phyloP scores from a whole-genome alignment of 2,113 vertebrate species.

The Nerophis ophidion region DNA sequence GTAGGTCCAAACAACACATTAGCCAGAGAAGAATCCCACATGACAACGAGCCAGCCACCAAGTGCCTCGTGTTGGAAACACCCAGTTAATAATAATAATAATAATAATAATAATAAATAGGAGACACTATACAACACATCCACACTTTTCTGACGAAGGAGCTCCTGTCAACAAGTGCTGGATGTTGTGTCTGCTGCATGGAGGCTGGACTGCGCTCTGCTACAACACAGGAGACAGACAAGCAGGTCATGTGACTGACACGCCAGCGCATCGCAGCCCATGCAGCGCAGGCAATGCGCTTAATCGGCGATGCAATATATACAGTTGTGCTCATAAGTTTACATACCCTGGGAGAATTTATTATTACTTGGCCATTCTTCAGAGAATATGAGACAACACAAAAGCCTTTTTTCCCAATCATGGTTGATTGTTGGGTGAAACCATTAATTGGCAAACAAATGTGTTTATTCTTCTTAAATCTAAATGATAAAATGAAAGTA shows the following conservation, averaged over 20 bases:
- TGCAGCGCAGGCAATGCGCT: not conserved
- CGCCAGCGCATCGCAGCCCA: conserved; percentile 3
- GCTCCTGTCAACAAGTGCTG: conserved; percentile 76
- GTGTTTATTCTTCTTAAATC: no score
- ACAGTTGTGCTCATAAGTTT: no score
- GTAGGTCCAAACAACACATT: conserved; percentile 46
- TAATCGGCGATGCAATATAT: not conserved
- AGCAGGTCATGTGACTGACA: conserved; percentile 63
- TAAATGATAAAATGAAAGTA: no score
- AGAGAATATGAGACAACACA: no score
- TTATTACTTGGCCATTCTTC: no score
- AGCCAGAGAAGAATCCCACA: conserved; percentile 45
- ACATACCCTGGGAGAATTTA: no score
- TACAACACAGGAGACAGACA: conserved; percentile 75
- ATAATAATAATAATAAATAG: conserved; percentile 26
- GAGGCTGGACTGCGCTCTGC: conserved; percentile 72
- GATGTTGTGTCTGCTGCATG: conserved; percentile 74
- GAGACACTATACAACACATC: conserved; percentile 21
- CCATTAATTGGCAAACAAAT: no score
- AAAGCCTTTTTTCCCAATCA: no score
- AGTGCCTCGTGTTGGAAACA: conserved; percentile 58
- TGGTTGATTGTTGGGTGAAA: no score
- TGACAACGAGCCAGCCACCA: conserved; percentile 40
- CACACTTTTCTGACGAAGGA: conserved; percentile 51
- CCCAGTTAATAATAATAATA: conserved; percentile 17